Percentiles rank a stretch among this genome's conserved stretches.
Evolutionary conservation across 2,888 invertebrate species (phyloP).

Genomic region (Phytoseiulus persimilis): DNA sequence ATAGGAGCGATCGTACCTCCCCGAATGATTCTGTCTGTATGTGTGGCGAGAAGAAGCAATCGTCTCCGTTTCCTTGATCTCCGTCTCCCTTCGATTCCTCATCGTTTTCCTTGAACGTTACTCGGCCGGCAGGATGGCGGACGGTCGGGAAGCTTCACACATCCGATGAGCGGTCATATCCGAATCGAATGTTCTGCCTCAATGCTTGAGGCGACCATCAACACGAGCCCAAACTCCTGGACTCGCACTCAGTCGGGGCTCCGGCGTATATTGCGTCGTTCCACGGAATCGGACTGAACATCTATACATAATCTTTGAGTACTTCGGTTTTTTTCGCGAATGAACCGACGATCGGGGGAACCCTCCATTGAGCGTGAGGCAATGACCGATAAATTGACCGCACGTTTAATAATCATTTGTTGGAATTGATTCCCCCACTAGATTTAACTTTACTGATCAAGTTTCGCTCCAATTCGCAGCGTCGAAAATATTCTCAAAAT

Average conservation of each 20-base stretch:
- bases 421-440: no score
- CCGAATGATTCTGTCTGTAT: background rate
- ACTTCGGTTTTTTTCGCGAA: no score
- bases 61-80: background rate
- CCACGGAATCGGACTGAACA: background rate
- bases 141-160: background rate
- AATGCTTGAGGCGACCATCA: background rate
- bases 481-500: no score
- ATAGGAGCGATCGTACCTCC: background rate
- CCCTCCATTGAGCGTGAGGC: no score
- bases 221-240: background rate
- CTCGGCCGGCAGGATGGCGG: background rate
- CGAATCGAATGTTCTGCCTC: background rate
- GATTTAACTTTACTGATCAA: no score
- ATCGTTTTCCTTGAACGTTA: background rate
- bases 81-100: background rate
- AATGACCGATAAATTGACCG: no score
- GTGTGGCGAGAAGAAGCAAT: background rate
- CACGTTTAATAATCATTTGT: no score
- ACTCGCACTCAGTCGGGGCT: no score
- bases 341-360: no score
- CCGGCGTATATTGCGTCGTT: background rate
- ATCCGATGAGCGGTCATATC: slow-evolving; percentile 5
- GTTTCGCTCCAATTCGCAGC: no score
- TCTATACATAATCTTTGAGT: no score